Evolutionary conservation across 2,888 invertebrate genomes (phyloP).

Genomic region (Gymnosoma rotundatum): DNA sequence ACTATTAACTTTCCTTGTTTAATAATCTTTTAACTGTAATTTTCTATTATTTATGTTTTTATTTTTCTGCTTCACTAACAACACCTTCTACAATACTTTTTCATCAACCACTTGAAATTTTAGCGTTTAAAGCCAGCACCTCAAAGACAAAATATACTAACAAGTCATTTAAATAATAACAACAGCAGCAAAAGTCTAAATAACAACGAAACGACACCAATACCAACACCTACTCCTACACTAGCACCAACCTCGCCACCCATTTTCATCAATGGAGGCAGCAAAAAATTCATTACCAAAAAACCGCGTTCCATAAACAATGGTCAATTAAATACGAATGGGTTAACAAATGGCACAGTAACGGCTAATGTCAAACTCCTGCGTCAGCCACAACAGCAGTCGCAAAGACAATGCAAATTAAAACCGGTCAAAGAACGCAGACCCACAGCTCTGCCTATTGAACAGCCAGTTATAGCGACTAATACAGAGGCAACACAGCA

Average conservation of each 20-base stretch:
- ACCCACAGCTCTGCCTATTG: conserved; percentile 77
- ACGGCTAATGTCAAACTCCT: conserved; percentile 58
- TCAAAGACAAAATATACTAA: conserved; percentile 61
- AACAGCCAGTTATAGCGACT: conserved; percentile 73
- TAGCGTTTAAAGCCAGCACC: conserved; percentile 47
- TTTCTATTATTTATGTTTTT: conserved; percentile 49
- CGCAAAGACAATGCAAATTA: conserved; percentile 74
- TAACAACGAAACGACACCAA: conserved; percentile 62
- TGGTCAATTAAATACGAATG: conserved; percentile 58
- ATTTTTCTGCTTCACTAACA: conserved; percentile 51
- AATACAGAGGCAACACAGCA: neutral
- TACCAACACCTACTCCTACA: conserved; percentile 35
- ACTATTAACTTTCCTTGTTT: conserved; percentile 11
- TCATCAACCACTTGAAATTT: conserved; percentile 41
- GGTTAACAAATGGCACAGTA: conserved; percentile 54
- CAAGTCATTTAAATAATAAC: conserved; percentile 70
- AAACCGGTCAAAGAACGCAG: conserved; percentile 79
- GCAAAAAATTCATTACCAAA: conserved; percentile 73
- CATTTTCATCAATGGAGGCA: conserved; percentile 20
- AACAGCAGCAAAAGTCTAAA: conserved; percentile 67
- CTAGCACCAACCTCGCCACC: too few species aligned
- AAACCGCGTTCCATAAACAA: conserved; percentile 59
- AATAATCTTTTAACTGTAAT: conserved; percentile 10
- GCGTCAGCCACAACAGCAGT: conserved; percentile 74
- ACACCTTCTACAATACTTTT: neutral